phyloP scores from a whole-genome alignment of 2,113 vertebrate species.

The Neodon shergylaensis region DNA sequence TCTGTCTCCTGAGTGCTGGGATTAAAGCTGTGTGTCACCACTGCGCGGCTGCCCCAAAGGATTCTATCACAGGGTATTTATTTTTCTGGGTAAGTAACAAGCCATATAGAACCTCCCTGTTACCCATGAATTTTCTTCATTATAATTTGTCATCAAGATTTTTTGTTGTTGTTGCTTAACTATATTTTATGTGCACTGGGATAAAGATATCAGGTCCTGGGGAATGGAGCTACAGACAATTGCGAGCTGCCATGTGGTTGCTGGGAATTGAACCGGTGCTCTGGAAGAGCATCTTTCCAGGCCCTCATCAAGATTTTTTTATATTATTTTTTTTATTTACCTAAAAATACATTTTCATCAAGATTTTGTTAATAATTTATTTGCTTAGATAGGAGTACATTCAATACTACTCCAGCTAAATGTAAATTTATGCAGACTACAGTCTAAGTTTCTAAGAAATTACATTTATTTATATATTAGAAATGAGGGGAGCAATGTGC shows the following conservation, averaged over 20 bases:
- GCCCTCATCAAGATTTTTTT: too few relatives aligned
- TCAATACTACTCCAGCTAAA: neutral
- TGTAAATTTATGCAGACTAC: neutral
- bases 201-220: too few relatives aligned
- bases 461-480: neutral
- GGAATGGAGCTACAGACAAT: too few relatives aligned
- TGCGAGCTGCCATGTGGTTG: too few relatives aligned
- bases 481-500: neutral
- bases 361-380: slow-evolving; percentile 8
- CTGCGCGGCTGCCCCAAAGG: neutral
- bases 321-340: too few relatives aligned
- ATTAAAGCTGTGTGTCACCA: too few relatives aligned
- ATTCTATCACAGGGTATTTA: neutral
- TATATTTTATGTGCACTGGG: too few relatives aligned
- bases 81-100: neutral
- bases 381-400: neutral
- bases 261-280: too few relatives aligned
- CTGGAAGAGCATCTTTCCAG: too few relatives aligned
- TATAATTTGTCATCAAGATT: neutral
- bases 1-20: too few relatives aligned
- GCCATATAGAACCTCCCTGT: neutral
- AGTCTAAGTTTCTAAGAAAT: neutral
- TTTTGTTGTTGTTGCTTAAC: neutral
- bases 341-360: neutral
- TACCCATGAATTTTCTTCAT: neutral